A percentile compares a stretch with the other conserved stretches of the same genome.
These are phyloP conservation scores for Trialeurodes vaporariorum DNA, from an alignment of 1,140 invertebrate species.

Conservation along the genomic window DNA sequence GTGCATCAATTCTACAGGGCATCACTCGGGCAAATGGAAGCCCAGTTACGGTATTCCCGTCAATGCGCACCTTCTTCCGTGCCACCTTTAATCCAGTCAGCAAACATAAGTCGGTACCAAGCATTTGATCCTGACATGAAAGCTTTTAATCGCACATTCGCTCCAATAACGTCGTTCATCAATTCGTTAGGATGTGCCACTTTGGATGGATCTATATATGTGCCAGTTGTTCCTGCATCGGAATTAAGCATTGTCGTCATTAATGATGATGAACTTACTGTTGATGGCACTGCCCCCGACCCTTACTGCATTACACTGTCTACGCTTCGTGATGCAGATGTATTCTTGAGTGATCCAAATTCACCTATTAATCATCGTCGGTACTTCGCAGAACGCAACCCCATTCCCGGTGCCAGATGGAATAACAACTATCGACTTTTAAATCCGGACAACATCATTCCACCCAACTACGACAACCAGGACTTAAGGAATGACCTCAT, in stretches of 20 bases:
- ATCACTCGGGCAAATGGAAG: too few species aligned
- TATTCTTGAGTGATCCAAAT: neutral
- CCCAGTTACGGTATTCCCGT: too few species aligned
- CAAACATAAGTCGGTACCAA: too few species aligned
- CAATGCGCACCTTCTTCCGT: too few species aligned
- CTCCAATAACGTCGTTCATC: neutral
- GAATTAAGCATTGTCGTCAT: neutral
- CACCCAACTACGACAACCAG: neutral
- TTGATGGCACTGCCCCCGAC: neutral
- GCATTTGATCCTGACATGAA: too few species aligned
- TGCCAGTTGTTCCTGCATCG: neutral
- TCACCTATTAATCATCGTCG: neutral
- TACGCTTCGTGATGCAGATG: neutral
- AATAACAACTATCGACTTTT: neutral
- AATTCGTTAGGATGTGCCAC: neutral
- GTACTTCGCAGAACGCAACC: neutral
- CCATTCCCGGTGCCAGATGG: neutral
- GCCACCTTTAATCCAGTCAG: too few species aligned
- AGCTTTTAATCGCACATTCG: neutral
- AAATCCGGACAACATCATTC: neutral
- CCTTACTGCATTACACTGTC: neutral
- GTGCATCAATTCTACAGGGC: too few species aligned
- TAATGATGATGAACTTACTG: neutral
- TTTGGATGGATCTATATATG: neutral
- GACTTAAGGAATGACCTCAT: neutral